phyloP scores from a whole-genome alignment of 2,888 invertebrate species.

The Troglohyphantes excavatus region DNA sequence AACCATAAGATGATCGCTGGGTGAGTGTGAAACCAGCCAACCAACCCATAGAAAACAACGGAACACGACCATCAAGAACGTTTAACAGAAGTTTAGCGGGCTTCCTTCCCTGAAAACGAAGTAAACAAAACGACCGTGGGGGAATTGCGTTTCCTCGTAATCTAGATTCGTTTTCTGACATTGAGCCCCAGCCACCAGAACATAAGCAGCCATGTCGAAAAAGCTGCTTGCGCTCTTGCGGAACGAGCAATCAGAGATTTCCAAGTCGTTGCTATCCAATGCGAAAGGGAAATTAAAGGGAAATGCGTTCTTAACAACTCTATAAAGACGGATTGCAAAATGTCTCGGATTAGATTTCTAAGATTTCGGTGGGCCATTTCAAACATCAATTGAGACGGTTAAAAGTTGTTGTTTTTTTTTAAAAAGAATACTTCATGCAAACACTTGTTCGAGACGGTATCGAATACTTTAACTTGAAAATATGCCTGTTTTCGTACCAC shows the following conservation, averaged over 20 bases:
- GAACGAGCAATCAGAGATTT: background rate
- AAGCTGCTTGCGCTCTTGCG: background rate
- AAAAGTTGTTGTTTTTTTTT: background rate
- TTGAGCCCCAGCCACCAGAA: background rate
- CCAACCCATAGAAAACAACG: too few relatives aligned
- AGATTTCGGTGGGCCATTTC: background rate
- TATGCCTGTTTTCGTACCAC: constrained; percentile 41
- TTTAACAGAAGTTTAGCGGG: background rate
- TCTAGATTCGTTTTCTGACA: background rate
- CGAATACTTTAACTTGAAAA: background rate
- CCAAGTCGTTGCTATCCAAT: background rate
- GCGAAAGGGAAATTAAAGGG: constrained; percentile 4
- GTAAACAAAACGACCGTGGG: constrained; percentile 5
- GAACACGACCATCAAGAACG: background rate
- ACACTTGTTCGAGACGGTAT: background rate
- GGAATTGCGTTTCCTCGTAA: background rate
- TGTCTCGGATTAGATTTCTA: background rate
- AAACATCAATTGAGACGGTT: background rate
- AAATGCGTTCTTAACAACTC: constrained; percentile 8
- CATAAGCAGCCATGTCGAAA: background rate
- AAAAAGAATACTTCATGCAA: background rate
- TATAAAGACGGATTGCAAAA: constrained; percentile 18
- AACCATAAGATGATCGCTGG: too few relatives aligned
- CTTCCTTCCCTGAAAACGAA: background rate
- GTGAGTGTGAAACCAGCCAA: too few relatives aligned